Evolutionary conservation across 2,113 vertebrate genomes (phyloP), one percentile per base, ranked within the genome.

Genomic region (Otis tarda): DNA sequence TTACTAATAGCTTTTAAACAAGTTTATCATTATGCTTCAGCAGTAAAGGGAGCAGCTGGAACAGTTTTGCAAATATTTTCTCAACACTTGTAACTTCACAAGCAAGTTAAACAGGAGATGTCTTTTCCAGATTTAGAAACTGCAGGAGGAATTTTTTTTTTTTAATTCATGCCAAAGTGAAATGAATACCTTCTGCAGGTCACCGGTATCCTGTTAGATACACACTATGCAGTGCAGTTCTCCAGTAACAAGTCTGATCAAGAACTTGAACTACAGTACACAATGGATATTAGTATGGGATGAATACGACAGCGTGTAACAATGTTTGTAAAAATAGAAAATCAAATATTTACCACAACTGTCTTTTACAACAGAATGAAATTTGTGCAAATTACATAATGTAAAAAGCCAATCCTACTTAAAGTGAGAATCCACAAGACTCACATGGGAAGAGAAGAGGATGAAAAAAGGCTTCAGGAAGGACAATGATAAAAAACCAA

Each of bases 161-260:
- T 43, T 43, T 43, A 59, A 43, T 57, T 71, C 69, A 53, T 70
- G 63, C 24, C 8, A 5, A 55, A 87, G 37, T 37, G 7, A 81
- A 83, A 63, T 15, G 0, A 65, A 33, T 24, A 18, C 39, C 35
- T 64, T 33, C 63, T 87, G 71, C 60, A 49, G 78, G 53, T 60
- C 24, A 52, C 31, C 7, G 12, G 55, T 4, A 47, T 2, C 8
- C 57, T 70, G 45, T 15, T 2, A 33, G 30, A 27, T 7, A 56
- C 10, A 18, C 1, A 4, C 33, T 3, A 43, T 6, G 2, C 2
- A 47, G 3, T 12, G 6, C 73, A 64, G 35, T 10, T 71, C 63
- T 57, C 41, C 47, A 33, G 7, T 3, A 60, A 18, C 3, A 45
- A 35, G 15, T 35, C 47, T 87, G 18, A 33, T 2, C 15, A 53